Conservation (phyloP, 2,797 vertebrate species). For the Coilia nasus region DNA sequence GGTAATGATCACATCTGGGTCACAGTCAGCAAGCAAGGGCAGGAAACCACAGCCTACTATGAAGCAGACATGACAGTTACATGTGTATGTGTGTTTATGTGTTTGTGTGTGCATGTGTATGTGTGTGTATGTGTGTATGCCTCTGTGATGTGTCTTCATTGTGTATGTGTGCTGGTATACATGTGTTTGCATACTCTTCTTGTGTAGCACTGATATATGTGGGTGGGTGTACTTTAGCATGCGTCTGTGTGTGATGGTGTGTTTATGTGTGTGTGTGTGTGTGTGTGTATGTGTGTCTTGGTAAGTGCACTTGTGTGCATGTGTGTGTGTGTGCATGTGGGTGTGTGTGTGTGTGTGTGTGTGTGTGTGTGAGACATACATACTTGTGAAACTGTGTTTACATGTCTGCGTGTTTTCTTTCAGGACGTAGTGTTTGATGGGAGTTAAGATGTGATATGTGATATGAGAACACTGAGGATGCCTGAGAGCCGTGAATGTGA, state of each 20-base stretch:
- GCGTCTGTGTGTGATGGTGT: too few relatives aligned
- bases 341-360: too few relatives aligned
- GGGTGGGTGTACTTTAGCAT: too few relatives aligned
- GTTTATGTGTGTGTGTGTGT: too few relatives aligned
- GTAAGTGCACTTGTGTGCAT: neutral
- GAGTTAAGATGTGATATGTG: slow-evolving; percentile 20
- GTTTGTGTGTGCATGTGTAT: neutral
- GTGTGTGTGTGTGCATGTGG: neutral
- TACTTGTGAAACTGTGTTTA: slow-evolving; percentile 8
- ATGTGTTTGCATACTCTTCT: neutral
- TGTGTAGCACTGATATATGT: neutral
- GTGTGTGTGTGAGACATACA: too few relatives aligned
- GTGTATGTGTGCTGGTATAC: neutral
- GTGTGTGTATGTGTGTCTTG: too few relatives aligned
- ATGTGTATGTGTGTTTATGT: neutral
- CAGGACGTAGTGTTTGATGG: slow-evolving; percentile 2
- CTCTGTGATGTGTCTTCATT: neutral
- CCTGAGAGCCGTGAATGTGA: slow-evolving; percentile 10
- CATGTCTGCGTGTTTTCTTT: slow-evolving; percentile 11
- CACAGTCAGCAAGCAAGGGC: neutral
- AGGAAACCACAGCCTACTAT: neutral
- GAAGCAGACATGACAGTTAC: too few relatives aligned
- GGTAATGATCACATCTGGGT: neutral
- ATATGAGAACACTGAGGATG: neutral
- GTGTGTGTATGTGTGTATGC: neutral